Base-by-base conservation (phyloP, 2,797 vertebrate species). In the Enteromius unitaeniatus region DNA sequence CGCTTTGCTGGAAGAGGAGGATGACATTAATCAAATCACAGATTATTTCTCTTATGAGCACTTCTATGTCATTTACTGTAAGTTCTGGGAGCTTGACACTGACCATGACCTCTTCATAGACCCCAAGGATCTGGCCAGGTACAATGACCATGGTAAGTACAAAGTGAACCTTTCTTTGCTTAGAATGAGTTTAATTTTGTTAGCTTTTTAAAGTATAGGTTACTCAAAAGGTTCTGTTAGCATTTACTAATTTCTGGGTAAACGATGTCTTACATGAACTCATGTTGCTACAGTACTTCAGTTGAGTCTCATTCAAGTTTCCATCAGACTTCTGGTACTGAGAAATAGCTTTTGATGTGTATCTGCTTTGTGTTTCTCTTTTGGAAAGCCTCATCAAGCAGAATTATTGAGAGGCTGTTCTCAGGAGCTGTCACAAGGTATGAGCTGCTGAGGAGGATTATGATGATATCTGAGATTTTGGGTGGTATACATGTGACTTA, bases 41-140 rank as follows among this genome's bases (percentile, higher is more conserved):
- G 98, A 99, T 94, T 99, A 99, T 93, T 99, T 99, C 94, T 99
- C 98, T 85, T 99, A 99, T 0, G 98, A 99, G 88, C 98, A 99
- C 89, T 99, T 99, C 90, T 99, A 99, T 86, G 98, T 99, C 82
- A 99, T 99, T 94, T 99, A 99, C 92, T 99, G 98, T 96, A 99
- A 99, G 93, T 99, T 99, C 93, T 99, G 98, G 98, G 98, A 99
- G 93, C 93, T 99, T 92, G 98, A 99, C 93, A 96, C 96, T 60
- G 98, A 99, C 91, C 98, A 99, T 15, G 98, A 99, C 90, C 96
- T 99, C 85, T 99, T 97, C 90, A 97, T 99, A 76, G 97, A 97
- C 93, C 96, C 97, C 90, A 97, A 97, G 76, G 98, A 99, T 91
- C 94, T 99, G 86, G 95, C 95, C 42, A 95, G 96, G 91, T 99